phyloP scores from a whole-genome alignment of 1,140 invertebrate genomes.

The Heliconius melpomene region DNA sequence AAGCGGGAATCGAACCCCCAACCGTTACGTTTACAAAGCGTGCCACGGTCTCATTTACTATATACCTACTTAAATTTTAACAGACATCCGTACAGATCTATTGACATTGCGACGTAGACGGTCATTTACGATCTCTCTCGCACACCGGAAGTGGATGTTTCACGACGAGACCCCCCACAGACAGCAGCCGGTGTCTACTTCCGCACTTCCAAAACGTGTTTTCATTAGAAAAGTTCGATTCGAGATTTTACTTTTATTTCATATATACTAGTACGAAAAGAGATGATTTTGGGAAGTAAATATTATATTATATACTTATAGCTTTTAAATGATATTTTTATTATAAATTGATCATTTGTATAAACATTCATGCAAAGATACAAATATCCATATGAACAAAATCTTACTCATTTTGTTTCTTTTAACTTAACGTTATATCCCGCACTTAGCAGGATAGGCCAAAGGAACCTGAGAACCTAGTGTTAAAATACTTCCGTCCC shows the following conservation, averaged over 20 bases:
- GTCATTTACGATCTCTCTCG: conserved; percentile 26
- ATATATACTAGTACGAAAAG: background rate
- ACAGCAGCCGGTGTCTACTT: conserved; percentile 66
- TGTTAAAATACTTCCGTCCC: too few species aligned
- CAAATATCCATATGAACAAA: too few species aligned
- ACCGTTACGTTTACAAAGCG: too few species aligned
- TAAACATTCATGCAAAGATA: too few species aligned
- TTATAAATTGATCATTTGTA: too few species aligned
- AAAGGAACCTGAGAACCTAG: too few species aligned
- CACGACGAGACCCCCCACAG: conserved; percentile 56
- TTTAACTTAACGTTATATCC: background rate
- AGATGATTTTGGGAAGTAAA: background rate
- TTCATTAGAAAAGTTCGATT: conserved; percentile 4
- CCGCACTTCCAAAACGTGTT: conserved; percentile 47
- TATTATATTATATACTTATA: background rate
- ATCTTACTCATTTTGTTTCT: too few species aligned
- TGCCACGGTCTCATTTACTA: too few species aligned
- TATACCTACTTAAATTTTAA: background rate
- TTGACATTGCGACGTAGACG: background rate
- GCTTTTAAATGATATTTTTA: too few species aligned
- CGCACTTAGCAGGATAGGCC: too few species aligned
- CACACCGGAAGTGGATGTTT: conserved; percentile 59
- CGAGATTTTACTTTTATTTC: background rate
- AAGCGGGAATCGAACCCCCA: too few species aligned
- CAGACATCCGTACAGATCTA: background rate